A percentile compares a stretch with the other conserved stretches of the same genome.
These are phyloP conservation scores for Oscheius sp. DNA, from an alignment of 2,888 invertebrate species.

Conservation along the genomic window DNA sequence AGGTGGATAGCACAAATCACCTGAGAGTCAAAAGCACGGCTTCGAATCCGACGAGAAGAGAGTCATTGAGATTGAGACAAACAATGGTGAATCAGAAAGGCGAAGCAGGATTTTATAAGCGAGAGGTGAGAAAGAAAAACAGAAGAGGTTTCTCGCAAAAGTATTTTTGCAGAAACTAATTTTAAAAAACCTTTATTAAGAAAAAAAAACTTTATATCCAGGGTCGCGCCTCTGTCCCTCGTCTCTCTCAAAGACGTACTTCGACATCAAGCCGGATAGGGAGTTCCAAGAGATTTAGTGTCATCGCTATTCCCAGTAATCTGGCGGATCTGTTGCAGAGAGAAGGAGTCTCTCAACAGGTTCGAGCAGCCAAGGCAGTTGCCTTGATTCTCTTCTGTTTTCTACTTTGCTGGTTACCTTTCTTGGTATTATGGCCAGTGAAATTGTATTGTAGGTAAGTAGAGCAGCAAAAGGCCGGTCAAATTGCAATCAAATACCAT, in stretches of 20 bases:
- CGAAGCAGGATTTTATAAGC: neutral
- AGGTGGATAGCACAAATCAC: slow-evolving; percentile 30
- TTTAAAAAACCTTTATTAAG: neutral
- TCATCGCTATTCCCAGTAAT: slow-evolving; percentile 45
- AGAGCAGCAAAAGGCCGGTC: too few relatives aligned
- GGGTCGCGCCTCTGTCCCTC: slow-evolving; percentile 7
- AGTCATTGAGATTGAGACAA: slow-evolving; percentile 16
- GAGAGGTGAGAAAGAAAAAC: neutral
- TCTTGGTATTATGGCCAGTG: slow-evolving; percentile 62
- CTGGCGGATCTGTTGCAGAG: slow-evolving; percentile 45
- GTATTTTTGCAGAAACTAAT: too few relatives aligned
- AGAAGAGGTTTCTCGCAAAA: neutral
- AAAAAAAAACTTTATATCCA: neutral
- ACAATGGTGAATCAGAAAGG: slow-evolving; percentile 20
- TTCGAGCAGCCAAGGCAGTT: slow-evolving; percentile 64
- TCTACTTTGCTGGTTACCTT: slow-evolving; percentile 65
- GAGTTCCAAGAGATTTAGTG: slow-evolving; percentile 32
- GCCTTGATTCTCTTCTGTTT: slow-evolving; percentile 59
- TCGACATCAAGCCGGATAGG: neutral
- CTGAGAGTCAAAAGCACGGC: slow-evolving; percentile 27
- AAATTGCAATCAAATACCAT: too few relatives aligned
- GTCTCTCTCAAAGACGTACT: neutral
- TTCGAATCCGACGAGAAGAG: slow-evolving; percentile 28
- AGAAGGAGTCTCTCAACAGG: slow-evolving; percentile 40
- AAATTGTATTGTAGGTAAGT: slow-evolving; percentile 47